Percentiles rank a stretch among this genome's conserved stretches.
Evolutionary conservation across 2,113 vertebrate species (phyloP).

Genomic region (Nymphicus hollandicus): DNA sequence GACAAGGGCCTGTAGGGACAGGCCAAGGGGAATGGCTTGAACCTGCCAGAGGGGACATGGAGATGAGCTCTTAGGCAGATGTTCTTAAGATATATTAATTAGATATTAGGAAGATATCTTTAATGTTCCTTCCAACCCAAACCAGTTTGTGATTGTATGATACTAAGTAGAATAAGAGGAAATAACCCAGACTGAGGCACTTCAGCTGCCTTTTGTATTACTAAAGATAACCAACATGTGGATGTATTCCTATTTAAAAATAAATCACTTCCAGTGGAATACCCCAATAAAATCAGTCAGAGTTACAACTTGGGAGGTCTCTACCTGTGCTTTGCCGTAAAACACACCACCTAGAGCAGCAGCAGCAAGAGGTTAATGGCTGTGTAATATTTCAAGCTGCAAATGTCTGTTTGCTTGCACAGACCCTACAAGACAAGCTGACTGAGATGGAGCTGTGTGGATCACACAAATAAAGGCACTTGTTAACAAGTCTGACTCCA

Average conservation of each 20-base stretch:
- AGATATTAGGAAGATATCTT: background rate
- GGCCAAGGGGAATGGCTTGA: background rate
- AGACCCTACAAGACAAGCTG: background rate
- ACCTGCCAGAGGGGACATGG: background rate
- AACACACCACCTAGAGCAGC: background rate
- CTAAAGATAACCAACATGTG: background rate
- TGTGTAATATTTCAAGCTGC: background rate
- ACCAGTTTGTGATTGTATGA: background rate
- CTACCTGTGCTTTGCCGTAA: background rate
- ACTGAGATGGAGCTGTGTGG: background rate
- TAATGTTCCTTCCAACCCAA: background rate
- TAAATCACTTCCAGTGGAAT: background rate
- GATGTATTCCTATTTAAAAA: background rate
- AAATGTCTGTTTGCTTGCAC: background rate
- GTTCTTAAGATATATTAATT: background rate
- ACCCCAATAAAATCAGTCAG: background rate
- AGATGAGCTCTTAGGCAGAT: background rate
- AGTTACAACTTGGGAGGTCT: background rate
- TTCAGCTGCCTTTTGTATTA: background rate
- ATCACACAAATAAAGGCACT: rapidly evolving
- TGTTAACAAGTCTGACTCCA: background rate
- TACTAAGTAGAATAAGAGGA: background rate
- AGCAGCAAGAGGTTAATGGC: background rate
- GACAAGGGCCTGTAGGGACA: background rate
- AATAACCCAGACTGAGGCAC: background rate